Percentiles rank a stretch among this genome's conserved stretches.
Conservation (phyloP, 2,888 invertebrate species). For the Leucoptera coffeella region DNA sequence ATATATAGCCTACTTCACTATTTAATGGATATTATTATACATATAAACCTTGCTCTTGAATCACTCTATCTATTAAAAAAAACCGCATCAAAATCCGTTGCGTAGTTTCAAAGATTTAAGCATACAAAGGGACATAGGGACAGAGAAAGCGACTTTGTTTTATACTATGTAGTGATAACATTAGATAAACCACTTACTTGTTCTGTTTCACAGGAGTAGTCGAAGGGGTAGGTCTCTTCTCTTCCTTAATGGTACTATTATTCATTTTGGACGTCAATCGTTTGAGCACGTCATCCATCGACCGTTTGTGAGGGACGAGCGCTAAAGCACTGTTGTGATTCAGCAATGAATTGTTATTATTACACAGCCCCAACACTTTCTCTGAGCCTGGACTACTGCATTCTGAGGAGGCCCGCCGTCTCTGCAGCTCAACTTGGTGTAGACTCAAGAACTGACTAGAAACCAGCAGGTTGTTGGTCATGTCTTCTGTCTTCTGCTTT, state of each 20-base stretch:
- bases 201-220: slow-evolving; percentile 58
- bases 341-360: slow-evolving; percentile 59
- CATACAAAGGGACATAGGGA: too few relatives aligned
- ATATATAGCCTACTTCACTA: too few relatives aligned
- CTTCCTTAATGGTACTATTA: slow-evolving; percentile 66
- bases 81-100: too few relatives aligned
- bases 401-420: slow-evolving; percentile 58
- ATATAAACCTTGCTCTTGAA: too few relatives aligned
- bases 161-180: too few relatives aligned
- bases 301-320: slow-evolving; percentile 60
- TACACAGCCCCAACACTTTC: slow-evolving; percentile 59
- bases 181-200: slow-evolving; percentile 39
- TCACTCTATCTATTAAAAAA: too few relatives aligned
- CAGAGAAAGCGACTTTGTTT: too few relatives aligned
- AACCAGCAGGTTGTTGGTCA: slow-evolving; percentile 55
- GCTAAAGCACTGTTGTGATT: slow-evolving; percentile 55
- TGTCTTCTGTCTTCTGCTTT: slow-evolving; percentile 59
- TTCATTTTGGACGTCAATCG: slow-evolving; percentile 81
- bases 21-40: too few relatives aligned
- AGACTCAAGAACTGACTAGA: slow-evolving; percentile 42
- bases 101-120: too few relatives aligned
- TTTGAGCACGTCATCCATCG: slow-evolving; percentile 89
- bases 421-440: slow-evolving; percentile 49
- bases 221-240: slow-evolving; percentile 65
- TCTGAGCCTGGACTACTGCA: slow-evolving; percentile 67